Conservation (phyloP, 2,888 invertebrate species). For the Napeogenes inachia region DNA sequence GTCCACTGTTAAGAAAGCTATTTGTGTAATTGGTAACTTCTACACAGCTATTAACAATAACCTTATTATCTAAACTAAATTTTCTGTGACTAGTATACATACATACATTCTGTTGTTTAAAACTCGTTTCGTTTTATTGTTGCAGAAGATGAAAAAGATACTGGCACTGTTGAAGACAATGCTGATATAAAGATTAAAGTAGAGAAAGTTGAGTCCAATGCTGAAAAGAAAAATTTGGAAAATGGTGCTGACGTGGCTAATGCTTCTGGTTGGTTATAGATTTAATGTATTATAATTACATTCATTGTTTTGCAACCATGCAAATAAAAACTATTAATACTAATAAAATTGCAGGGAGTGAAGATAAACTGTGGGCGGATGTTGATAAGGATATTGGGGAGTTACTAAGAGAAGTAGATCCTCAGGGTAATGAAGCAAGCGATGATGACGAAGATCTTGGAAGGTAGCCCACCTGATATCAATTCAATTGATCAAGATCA, state of each 20-base stretch:
- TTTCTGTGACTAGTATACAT: no score
- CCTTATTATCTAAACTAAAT: no score
- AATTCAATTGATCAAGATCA: no score
- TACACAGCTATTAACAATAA: no score
- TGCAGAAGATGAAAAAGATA: slow-evolving; percentile 59
- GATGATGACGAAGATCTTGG: slow-evolving; percentile 81
- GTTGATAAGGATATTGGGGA: slow-evolving; percentile 89
- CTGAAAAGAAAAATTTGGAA: slow-evolving; percentile 65
- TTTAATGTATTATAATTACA: neutral
- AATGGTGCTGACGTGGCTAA: slow-evolving; percentile 57
- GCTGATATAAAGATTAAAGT: slow-evolving; percentile 47
- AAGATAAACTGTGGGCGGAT: slow-evolving; percentile 88
- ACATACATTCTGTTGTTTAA: slow-evolving; percentile 3
- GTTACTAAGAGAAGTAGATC: slow-evolving; percentile 82
- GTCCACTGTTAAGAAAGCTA: no score
- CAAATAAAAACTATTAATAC: neutral
- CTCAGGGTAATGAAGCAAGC: slow-evolving; percentile 83
- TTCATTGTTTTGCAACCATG: no score
- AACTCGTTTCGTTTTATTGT: slow-evolving; percentile 17
- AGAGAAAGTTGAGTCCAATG: slow-evolving; percentile 62
- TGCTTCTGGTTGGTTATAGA: slow-evolving; percentile 44
- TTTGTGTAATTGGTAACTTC: no score
- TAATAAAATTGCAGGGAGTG: slow-evolving; percentile 57
- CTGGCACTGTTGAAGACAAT: slow-evolving; percentile 40
- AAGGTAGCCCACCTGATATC: slow-evolving; percentile 54